Base-by-base conservation (phyloP, 2,113 vertebrate genomes). In the Platichthys stellatus region DNA sequence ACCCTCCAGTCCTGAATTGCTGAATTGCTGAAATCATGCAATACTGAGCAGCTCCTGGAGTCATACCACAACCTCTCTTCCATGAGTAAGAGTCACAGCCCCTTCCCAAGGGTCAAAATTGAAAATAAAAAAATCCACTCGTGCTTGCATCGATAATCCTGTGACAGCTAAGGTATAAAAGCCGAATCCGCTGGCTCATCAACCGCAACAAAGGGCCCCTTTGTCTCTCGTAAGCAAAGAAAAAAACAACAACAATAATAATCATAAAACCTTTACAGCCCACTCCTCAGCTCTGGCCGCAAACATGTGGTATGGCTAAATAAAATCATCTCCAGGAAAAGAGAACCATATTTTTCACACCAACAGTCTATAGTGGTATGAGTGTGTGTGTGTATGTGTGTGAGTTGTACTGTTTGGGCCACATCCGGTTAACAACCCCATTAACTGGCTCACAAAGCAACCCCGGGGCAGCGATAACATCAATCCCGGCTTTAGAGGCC, bases 381-480 rank as follows among this genome's bases (percentile, higher is more conserved):
- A 60, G 24, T 43, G 18, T 72, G 74, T 74, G 54, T 80, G 38
- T 68, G 18, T 72, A 76, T 72, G 78, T 74, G 77, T 68, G 83
- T 56, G 74, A 21, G 54, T 76, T 79, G 86, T 58, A 86, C 89
- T 90, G 89, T 92, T 65, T 40, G 53, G 80, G 75, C 83, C 83
- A 82, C 83, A 83, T 90, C 84, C 83, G 73, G 82, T 92, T 91
- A 91, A 91, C 86, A 89, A 89, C 89, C 82, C 88, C 81, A 92
- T 92, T 91, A 91, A 90, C 88, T 68, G 88, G 78, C 84, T 92
- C 89, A 83, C 86, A 89, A 88, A 91, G 84, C 79, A 90, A 89
- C 86, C 85, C 85, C 15, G 63, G 75, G 83, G 89, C 86, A 82
- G 89, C 62, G 78, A 91, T 90, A 90, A 86, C 88, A 88, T 90